These are phyloP conservation scores for Mesembrinibis cayennensis DNA, from an alignment of 2,113 vertebrate species.

Conservation along the genomic window DNA sequence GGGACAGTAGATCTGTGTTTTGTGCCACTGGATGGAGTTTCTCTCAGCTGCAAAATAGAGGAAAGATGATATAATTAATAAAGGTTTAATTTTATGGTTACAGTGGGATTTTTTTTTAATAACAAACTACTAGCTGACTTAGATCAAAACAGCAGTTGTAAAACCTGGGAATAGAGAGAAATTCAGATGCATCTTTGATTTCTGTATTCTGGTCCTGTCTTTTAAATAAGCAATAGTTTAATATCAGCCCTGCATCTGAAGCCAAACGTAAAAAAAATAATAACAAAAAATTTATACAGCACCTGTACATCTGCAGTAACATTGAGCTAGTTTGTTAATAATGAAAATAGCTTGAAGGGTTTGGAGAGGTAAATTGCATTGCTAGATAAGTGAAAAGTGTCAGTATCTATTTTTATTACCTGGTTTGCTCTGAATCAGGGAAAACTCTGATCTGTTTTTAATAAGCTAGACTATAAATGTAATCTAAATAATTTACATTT, in stretches of 20 bases:
- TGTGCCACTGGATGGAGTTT: not conserved
- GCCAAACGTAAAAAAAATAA: not conserved
- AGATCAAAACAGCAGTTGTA: not conserved
- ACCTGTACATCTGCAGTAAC: not conserved
- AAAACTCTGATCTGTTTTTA: conserved; percentile 12
- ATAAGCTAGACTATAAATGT: not conserved
- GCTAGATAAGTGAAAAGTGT: not conserved
- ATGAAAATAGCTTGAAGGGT: not conserved
- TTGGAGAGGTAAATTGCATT: not conserved
- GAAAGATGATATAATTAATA: not conserved
- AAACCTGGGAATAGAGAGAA: not conserved
- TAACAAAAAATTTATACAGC: not conserved
- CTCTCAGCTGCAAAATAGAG: not conserved
- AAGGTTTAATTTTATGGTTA: not conserved
- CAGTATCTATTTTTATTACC: conserved; percentile 9
- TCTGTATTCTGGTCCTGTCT: not conserved
- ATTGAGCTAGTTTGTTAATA: not conserved
- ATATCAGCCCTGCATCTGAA: not conserved
- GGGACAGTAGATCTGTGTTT: not conserved
- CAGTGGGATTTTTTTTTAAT: not conserved
- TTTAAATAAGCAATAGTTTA: not conserved
- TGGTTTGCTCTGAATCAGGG: not conserved
- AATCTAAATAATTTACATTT: not conserved
- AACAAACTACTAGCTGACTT: not conserved
- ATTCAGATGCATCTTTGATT: not conserved